Evolutionary conservation across 2,797 vertebrate species (phyloP), one percentile per base, ranked within the genome.

Genomic region (Silurus aristotelis): DNA sequence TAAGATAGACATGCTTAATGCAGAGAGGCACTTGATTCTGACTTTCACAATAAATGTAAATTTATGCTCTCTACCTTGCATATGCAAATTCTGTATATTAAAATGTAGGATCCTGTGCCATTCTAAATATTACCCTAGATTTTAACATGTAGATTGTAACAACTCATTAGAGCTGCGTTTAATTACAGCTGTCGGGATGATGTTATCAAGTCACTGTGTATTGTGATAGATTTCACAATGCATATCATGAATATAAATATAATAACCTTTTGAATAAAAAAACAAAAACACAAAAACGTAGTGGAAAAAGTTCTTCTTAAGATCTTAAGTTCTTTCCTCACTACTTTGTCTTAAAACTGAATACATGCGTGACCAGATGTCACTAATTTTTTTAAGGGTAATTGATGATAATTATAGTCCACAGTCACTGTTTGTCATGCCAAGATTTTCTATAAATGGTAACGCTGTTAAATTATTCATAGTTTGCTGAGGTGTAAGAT

Each of bases 101-200:
- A 79, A 61, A 22, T 2, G 10, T 75, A 58, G 61, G 78, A 27
- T 48, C 8, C 43, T 67, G n/a, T 81, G 63, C 25, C 79, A 52
- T 79, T 60, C 22, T 80, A 2, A 58, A 6, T 66, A 20, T 64
- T 68, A 64, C 48, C 13, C 19, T 63, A n/a, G 64, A 72, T 80
- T 85, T 61, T 20, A 38, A 80, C 38, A 38, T 38, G 38, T 38
- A 38, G 4, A 38, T 38, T 66, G 84, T 80, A 79, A 87, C 68
- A 52, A 61, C 72, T 84, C 22, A 67, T 82, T 60, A 79, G 60
- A 78, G 48, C 85, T 64, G 63, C 64, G 63, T 75, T 80, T 76
- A 85, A 87, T 89, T 85, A 82, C 75, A 87, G 73, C 80, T 89
- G 83, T 87, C 63, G 81, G 27, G 27, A 13, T 22, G 17, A 61